phyloP scores from a whole-genome alignment of 2,113 vertebrate genomes.

The Sebastes schlegelii region DNA sequence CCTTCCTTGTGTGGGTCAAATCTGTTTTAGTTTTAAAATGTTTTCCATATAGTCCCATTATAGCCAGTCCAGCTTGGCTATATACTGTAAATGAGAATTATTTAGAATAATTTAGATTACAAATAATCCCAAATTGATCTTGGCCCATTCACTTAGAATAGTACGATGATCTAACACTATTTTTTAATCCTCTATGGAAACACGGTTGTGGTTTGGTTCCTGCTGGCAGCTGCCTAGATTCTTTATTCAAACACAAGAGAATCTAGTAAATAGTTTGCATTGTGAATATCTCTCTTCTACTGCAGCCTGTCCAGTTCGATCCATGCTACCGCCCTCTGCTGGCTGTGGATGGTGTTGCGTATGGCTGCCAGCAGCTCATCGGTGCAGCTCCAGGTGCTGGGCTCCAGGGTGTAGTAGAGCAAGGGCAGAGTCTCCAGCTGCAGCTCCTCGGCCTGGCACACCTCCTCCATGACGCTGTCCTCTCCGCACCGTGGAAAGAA shows the following conservation, averaged over 20 bases:
- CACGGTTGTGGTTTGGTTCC: neutral
- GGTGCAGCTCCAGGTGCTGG: conserved; percentile 80
- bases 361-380: conserved; percentile 80
- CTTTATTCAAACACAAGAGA: neutral
- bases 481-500: conserved; percentile 76
- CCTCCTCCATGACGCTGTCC: conserved; percentile 77
- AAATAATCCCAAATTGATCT: neutral
- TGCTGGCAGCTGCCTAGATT: neutral
- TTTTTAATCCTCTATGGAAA: neutral
- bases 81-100: neutral
- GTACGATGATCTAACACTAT: neutral
- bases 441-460: conserved; percentile 80
- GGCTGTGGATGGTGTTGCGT: conserved; percentile 73
- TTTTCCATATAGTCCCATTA: neutral
- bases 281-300: conserved; percentile 24
- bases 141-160: neutral
- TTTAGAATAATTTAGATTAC: conserved; percentile 1
- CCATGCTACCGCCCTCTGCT: conserved; percentile 84
- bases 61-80: conserved; percentile 46
- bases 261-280: neutral
- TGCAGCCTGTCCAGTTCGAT: conserved; percentile 80
- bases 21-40: neutral
- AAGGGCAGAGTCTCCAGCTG: conserved; percentile 83
- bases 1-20: neutral
- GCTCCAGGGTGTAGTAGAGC: conserved; percentile 79